Conservation (phyloP, 1,140 invertebrate genomes). For the Telenomus remus region DNA sequence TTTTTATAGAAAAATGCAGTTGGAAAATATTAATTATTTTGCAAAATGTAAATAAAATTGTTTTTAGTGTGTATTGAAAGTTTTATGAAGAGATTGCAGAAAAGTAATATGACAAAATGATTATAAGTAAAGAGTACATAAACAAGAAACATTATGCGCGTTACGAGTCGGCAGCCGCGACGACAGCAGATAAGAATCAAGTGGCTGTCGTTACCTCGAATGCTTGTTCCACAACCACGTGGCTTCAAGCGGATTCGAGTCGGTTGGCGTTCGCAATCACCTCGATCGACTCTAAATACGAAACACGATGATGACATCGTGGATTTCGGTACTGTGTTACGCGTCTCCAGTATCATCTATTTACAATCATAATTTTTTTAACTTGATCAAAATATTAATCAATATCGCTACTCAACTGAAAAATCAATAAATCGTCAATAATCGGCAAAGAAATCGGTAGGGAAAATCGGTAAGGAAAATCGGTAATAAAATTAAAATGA, state of each 20-base stretch:
- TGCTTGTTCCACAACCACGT: slow-evolving; percentile 53
- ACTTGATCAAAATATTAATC: neutral
- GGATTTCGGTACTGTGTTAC: slow-evolving; percentile 28
- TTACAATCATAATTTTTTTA: neutral
- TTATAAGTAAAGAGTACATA: slow-evolving; percentile 22
- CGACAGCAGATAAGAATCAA: slow-evolving; percentile 57
- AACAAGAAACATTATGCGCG: slow-evolving; percentile 40
- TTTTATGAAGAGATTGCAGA: neutral
- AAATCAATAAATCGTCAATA: neutral
- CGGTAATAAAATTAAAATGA: too few relatives aligned
- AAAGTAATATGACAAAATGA: slow-evolving; percentile 12
- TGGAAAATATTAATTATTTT: too few relatives aligned
- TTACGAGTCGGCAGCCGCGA: slow-evolving; percentile 52
- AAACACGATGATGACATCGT: slow-evolving; percentile 48
- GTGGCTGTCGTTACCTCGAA: slow-evolving; percentile 52
- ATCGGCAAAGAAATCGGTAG: too few relatives aligned
- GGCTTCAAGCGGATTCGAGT: slow-evolving; percentile 38
- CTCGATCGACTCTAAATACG: slow-evolving; percentile 35
- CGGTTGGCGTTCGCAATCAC: slow-evolving; percentile 38
- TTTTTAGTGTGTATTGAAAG: neutral
- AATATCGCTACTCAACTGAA: neutral
- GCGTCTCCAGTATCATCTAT: slow-evolving; percentile 8
- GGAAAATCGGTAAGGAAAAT: too few relatives aligned
- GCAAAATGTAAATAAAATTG: too few relatives aligned
- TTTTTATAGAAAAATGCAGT: too few relatives aligned